Evolutionary conservation across 2,113 vertebrate species (phyloP), one percentile per base, ranked within the genome.

Genomic region (Spea bombifrons): DNA sequence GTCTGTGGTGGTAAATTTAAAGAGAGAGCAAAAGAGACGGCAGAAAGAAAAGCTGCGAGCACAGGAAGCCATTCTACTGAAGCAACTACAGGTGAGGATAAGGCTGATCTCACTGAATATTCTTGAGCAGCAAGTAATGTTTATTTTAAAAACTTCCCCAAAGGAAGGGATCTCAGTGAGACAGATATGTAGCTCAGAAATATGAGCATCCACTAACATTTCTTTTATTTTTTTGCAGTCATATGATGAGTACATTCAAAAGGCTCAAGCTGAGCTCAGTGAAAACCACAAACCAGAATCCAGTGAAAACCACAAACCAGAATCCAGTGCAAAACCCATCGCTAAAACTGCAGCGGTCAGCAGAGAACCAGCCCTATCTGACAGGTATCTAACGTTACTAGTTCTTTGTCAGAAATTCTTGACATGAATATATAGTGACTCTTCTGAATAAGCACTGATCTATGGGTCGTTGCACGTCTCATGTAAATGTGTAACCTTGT

Each of bases 241-340:
- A 0, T 99, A 97, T 9, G 93, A 99, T 86, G 92, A 94, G 85
- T 97, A 96, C 83, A 99, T 99, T 84, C 93, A 96, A 90, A 98
- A 96, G 91, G 98, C 97, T 3, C 94, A 96, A 87, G 95, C 94
- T 52, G 96, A 98, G 74, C 88, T 99, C 85, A 95, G 87, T 80
- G 91, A 87, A 83, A 92, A 94, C 75, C 87, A 94, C 66, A 94
- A 94, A 73, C 83, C 86, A 6, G 89, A 90, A 73, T 9, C 49
- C 15, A 52, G 5, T 16, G 91, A 87, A 83, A 92, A 94, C 75
- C 87, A 94, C 66, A 94, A 94, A 73, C 83, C 86, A 6, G 89
- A 90, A 73, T 10, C 49, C n/a, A 52, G 5, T 16, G 10, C 43
- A 73, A 59, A 59, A 57, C 44, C 69, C 6, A 45, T 45, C 7